A percentile compares a stretch with the other conserved stretches of the same genome.
phyloP scores from a whole-genome alignment of 2,797 vertebrate genomes.

The Phoeniculus purpureus region DNA sequence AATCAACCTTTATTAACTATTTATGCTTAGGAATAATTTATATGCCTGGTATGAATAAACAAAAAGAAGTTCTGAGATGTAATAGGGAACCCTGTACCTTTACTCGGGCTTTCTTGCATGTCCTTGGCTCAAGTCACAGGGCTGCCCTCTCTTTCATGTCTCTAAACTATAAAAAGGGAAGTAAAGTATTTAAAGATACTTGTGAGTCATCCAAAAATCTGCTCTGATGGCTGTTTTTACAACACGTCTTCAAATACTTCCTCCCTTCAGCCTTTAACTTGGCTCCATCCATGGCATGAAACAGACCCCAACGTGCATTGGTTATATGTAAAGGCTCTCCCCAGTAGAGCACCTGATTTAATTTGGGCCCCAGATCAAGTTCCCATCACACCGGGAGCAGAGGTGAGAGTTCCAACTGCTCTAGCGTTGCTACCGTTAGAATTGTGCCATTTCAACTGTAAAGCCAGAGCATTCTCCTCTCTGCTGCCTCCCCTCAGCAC shows the following conservation, averaged over 20 bases:
- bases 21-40: not conserved
- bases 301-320: rapidly evolving
- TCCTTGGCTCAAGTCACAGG: not conserved
- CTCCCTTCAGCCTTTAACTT: not conserved
- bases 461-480: not conserved
- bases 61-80: not conserved
- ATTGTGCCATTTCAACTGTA: not conserved
- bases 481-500: not conserved
- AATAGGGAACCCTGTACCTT: rapidly evolving
- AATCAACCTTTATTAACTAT: not conserved
- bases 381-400: not conserved
- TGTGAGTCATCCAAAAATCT: not conserved
- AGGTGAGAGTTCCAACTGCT: not conserved
- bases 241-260: not conserved
- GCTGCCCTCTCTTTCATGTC: not conserved
- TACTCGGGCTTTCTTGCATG: rapidly evolving
- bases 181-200: not conserved
- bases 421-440: not conserved
- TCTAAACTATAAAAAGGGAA: not conserved
- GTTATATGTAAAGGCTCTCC: too few species aligned
- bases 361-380: not conserved
- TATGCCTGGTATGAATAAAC: not conserved
- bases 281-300: not conserved
- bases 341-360: not conserved
- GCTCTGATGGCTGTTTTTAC: not conserved